Conservation (phyloP, 1,140 invertebrate genomes). For the Sycophila sp. region DNA sequence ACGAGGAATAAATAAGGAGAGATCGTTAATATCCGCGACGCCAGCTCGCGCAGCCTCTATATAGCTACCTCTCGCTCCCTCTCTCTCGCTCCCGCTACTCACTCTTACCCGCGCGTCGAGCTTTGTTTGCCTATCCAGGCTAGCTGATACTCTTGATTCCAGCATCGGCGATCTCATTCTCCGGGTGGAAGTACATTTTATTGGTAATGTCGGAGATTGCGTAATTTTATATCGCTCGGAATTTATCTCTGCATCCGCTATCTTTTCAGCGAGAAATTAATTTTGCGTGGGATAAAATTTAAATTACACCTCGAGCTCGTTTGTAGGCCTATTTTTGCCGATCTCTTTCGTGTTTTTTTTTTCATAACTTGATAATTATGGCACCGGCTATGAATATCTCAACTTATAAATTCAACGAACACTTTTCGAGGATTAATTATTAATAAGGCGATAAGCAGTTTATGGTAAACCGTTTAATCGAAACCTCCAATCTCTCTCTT, state of each 20-base stretch:
- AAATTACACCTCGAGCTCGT: not conserved
- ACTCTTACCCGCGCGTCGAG: not conserved
- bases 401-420: not conserved
- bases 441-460: not conserved
- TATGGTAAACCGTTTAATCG: too few relatives aligned
- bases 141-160: constrained; percentile 18
- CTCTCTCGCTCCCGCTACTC: constrained; percentile 26
- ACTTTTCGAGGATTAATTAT: constrained; percentile 6
- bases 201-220: not conserved
- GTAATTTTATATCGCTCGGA: not conserved
- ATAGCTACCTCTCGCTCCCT: constrained; percentile 31
- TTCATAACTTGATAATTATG: not conserved
- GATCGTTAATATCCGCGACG: constrained; percentile 52
- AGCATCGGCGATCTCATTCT: constrained; percentile 4
- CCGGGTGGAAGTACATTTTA: constrained; percentile 10
- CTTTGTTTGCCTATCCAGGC: constrained; percentile 11
- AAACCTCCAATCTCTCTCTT: too few relatives aligned
- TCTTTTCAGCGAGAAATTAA: constrained; percentile 10
- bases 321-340: not conserved
- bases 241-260: constrained; percentile 4
- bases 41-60: constrained; percentile 36
- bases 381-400: not conserved
- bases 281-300: constrained; percentile 7
- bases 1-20: constrained; percentile 60
- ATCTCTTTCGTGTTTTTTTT: too few relatives aligned